These are phyloP conservation scores for Conus betulinus DNA, from an alignment of 1,140 invertebrate species.

Conservation along the genomic window DNA sequence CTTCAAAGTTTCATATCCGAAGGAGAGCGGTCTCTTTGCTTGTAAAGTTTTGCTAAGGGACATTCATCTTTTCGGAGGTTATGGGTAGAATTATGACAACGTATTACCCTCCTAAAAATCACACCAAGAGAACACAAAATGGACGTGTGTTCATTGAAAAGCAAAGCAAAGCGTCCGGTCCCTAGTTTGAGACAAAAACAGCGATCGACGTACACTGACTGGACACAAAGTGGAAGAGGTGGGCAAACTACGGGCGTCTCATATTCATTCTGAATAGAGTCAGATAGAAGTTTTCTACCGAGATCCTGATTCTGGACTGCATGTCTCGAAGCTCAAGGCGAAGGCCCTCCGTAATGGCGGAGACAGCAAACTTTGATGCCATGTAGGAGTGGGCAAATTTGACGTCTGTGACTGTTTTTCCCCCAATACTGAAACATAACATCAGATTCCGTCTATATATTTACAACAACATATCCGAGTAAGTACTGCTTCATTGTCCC, in stretches of 20 bases:
- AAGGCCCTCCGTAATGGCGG: constrained; percentile 81
- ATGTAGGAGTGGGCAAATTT: neutral
- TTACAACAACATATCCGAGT: neutral
- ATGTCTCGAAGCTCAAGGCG: constrained; percentile 80
- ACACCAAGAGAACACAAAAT: too few species aligned
- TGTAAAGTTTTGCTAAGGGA: too few species aligned
- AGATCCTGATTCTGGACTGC: constrained; percentile 81
- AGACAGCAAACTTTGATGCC: constrained; percentile 80
- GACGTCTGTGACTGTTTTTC: neutral
- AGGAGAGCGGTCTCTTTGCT: too few species aligned
- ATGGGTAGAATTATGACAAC: too few species aligned
- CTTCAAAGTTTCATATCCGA: too few species aligned
- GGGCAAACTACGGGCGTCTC: neutral
- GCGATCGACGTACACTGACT: neutral
- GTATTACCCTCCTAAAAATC: too few species aligned
- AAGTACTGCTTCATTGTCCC: neutral
- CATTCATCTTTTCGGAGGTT: too few species aligned
- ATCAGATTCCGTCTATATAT: neutral
- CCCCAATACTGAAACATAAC: neutral
- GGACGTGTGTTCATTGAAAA: too few species aligned
- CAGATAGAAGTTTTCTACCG: constrained; percentile 47
- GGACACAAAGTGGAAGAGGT: too few species aligned
- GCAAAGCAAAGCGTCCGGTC: too few species aligned
- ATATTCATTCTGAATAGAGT: neutral
- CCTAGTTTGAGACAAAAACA: too few species aligned